Conservation (phyloP, 2,113 vertebrate species). For the Phycodurus eques region DNA sequence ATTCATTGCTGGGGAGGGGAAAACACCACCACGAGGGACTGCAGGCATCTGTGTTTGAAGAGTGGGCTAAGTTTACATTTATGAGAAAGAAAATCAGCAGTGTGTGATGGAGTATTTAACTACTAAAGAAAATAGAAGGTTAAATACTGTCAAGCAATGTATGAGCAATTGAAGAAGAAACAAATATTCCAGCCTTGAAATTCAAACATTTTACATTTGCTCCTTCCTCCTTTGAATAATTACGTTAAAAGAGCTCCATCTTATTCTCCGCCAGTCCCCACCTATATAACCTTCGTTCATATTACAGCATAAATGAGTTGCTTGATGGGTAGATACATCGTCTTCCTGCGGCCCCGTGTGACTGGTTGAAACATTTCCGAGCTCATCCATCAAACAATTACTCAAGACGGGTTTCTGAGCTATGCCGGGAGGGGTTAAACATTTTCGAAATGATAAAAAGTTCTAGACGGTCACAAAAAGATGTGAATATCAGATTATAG, state of each 20-base stretch:
- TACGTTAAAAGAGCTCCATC: constrained; percentile 37
- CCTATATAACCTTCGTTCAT: constrained; percentile 3
- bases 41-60: constrained; percentile 12
- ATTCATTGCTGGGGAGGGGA: background rate
- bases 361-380: constrained; percentile 54
- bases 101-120: background rate
- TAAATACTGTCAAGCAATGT: constrained; percentile 2
- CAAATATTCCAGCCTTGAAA: constrained; percentile 27
- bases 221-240: constrained; percentile 26
- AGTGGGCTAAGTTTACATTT: background rate
- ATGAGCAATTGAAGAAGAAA: background rate
- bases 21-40: background rate
- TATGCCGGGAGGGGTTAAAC: constrained; percentile 4
- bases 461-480: constrained; percentile 23
- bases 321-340: constrained; percentile 52
- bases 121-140: background rate
- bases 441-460: constrained; percentile 15
- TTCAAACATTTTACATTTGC: constrained; percentile 12
- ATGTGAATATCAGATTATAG: constrained; percentile 6
- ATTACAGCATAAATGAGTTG: constrained; percentile 23
- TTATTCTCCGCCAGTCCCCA: constrained; percentile 28
- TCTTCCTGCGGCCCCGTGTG: constrained; percentile 40
- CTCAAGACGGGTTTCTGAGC: constrained; percentile 11
- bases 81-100: background rate
- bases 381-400: constrained; percentile 56